Evolutionary conservation across 2,797 vertebrate genomes (phyloP).

Genomic region (Leucoraja ocellata): DNA sequence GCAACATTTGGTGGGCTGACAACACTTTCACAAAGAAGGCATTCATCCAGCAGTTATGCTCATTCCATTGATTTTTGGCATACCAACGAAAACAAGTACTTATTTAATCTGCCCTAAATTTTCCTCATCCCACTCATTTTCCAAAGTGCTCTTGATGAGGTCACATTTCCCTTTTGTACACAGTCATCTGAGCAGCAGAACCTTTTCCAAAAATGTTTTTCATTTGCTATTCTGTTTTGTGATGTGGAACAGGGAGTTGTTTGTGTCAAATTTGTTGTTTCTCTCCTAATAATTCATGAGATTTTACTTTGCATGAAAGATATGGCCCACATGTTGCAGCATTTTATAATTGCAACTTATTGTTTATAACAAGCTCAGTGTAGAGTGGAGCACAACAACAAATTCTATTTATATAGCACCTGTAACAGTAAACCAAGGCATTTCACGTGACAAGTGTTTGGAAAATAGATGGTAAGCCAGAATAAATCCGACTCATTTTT

Average conservation of each 20-base stretch:
- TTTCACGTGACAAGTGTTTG: background rate
- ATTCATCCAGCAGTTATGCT: background rate
- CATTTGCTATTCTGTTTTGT: background rate
- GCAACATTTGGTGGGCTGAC: background rate
- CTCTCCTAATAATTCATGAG: background rate
- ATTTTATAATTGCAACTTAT: background rate
- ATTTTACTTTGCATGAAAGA: background rate
- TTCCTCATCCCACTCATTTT: background rate
- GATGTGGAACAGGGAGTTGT: background rate
- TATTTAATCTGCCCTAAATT: background rate
- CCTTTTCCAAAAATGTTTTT: background rate
- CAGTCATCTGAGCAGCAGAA: slow-evolving; percentile 6
- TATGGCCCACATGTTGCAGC: too few relatives aligned
- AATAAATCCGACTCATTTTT: background rate
- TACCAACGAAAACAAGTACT: background rate
- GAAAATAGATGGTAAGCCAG: background rate
- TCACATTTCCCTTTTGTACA: background rate
- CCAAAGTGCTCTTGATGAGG: background rate
- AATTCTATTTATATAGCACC: background rate
- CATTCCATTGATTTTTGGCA: slow-evolving; percentile 20
- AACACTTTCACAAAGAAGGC: background rate
- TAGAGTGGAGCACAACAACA: background rate
- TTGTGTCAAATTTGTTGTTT: background rate
- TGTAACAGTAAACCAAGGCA: background rate
- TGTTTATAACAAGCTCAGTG: background rate